Evolutionary conservation across 2,797 vertebrate genomes (phyloP), one percentile per base, ranked within the genome.

Genomic region (Avahi laniger): DNA sequence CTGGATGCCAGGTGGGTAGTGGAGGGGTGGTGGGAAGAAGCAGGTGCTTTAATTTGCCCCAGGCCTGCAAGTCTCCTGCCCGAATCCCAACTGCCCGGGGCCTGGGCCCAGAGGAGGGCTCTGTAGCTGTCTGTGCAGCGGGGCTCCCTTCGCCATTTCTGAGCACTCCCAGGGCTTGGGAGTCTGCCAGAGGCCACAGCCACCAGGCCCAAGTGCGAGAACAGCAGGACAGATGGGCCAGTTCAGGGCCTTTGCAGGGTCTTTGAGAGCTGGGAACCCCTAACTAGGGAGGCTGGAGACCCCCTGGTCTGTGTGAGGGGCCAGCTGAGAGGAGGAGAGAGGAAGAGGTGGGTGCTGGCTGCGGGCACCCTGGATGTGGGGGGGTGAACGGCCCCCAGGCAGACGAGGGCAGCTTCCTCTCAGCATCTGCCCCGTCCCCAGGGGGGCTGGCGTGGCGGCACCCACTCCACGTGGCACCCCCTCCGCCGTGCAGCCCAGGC

Each of bases 241-340:
- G 50, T 73, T 73, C n/a, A 9, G 54, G 33, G 43, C 38, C 63
- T 89, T 94, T 46, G 70, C 10, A n/a, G 5, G 48, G 33, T 12
- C 35, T 78, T 63, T 14, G 63, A 38, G 54, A 79, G 18, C 28
- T 38, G 43, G 89, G 52, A 84, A 67, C n/a, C 2, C 81, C 57
- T 93, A 83, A n/a, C 85, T 65, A 26, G 17, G 15, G n/a, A 84
- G 67, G 59, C 7, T 43, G 67, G 43, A 88, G 86, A 38, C 41
- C 24, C 35, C 80, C 20, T 26, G 43, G 43, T 20, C 52, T 65
- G 5, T 18, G 14, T 35, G 67, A 61, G 48, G 63, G 59, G 67
- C 30, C 20, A 41, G 72, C 59, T 13, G 46, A 73, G 92, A 43
- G 35, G 43, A 78, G 50, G 35, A 46, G n/a, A 28, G 11, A 38